Conservation (phyloP, 2,113 vertebrate species). For the Stigmatopora nigra region DNA sequence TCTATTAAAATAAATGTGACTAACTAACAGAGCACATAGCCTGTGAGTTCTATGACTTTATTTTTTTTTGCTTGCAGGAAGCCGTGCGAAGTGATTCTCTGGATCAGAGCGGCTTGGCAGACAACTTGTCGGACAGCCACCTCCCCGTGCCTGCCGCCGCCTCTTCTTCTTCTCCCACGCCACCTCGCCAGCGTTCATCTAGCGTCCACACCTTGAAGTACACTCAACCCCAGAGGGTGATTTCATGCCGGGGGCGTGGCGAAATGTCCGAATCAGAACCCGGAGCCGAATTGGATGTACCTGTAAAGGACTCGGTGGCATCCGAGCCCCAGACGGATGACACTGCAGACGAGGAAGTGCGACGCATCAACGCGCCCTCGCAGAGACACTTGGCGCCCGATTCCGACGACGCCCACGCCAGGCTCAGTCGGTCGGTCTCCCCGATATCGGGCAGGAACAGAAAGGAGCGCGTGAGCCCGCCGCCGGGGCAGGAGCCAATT, state of each 20-base stretch:
- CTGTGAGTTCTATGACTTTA: neutral
- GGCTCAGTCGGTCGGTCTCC: constrained; percentile 58
- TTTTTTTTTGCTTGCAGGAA: constrained; percentile 65
- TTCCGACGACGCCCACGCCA: constrained; percentile 42
- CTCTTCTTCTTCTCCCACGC: constrained; percentile 44
- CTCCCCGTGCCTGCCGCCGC: constrained; percentile 32
- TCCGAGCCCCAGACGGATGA: constrained; percentile 53
- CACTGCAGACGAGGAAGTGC: constrained; percentile 75
- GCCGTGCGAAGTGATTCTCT: constrained; percentile 59
- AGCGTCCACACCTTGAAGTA: constrained; percentile 62
- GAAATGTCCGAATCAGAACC: constrained; percentile 31
- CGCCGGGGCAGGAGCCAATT: constrained; percentile 67
- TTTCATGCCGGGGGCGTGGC: constrained; percentile 52
- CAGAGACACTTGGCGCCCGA: constrained; percentile 36
- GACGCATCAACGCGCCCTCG: constrained; percentile 74
- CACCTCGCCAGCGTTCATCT: constrained; percentile 43
- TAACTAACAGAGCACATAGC: no score
- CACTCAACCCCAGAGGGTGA: constrained; percentile 53
- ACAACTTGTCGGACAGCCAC: constrained; percentile 45
- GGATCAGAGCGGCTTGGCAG: constrained; percentile 55
- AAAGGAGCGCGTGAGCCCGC: constrained; percentile 92
- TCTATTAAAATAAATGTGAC: no score
- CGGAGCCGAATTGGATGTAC: constrained; percentile 20
- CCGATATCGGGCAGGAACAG: constrained; percentile 66
- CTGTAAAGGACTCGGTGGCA: neutral